Evolutionary conservation across 2,797 vertebrate genomes (phyloP), one percentile per base, ranked within the genome.

Genomic region (Brachyrhaphis roseni): DNA sequence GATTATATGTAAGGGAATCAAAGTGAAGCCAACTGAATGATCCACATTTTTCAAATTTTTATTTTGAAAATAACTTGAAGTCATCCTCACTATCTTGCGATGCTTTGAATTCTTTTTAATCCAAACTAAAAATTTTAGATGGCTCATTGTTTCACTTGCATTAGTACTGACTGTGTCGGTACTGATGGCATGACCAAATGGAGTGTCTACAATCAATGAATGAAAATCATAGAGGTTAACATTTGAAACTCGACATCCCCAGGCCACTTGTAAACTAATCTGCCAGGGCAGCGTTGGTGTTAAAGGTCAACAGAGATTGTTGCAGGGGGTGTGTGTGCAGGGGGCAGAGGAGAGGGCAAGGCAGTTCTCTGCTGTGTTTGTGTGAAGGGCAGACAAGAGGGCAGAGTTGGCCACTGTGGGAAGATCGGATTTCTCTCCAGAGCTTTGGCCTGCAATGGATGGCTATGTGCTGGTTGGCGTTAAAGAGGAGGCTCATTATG

Each of bases 221-320:
- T 82, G 77, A 89, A 90, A 87, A 92, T 86, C 49, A 74, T 81
- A 64, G 72, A 72, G 91, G 90, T 91, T 92, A 88, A 78, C 84
- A 88, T 90, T 80, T 85, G 83, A 91, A 90, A 90, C 86, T 90
- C 84, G 78, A 82, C 88, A 91, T 94, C 93, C 90, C 90, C 77
- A 46, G 93, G 90, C 92, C 93, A 93, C 91, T 94, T 93, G 93
- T 93, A 94, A 94, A 93, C 93, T 93, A 94, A 95, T 95, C 93
- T 95, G 84, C 80, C 90, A 93, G 91, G 92, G 82, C 91, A 91
- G 92, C 89, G 86, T 88, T 90, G 87, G 92, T 94, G 94, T 91
- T 92, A 94, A 93, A 95, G 95, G 95, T 95, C 95, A 96, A 91
- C 92, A 93, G 92, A 93, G 93, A 94, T 93, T 86, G 91, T 94